Base-by-base conservation (phyloP, 2,113 vertebrate species). In the Diphyllodes magnificus region DNA sequence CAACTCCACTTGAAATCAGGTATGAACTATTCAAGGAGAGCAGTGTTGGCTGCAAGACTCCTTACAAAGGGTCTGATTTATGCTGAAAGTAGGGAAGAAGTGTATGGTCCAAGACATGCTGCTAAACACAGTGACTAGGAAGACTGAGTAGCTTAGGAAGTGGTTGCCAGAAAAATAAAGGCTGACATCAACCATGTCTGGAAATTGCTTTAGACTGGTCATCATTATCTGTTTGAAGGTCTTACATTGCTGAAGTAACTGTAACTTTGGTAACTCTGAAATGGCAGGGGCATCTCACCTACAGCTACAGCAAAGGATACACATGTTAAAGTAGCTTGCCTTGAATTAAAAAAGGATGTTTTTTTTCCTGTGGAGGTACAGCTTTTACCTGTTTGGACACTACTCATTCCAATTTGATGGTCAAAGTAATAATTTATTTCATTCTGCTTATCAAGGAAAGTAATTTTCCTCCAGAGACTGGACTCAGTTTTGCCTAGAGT, bases 1-100 rank as follows among this genome's bases (percentile, higher is more conserved):
- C 53, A 61, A 2, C 40, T 65, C 45, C 1, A 1, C 37, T 57
- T 60, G 37, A 73, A 92, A 45, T 33, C 13, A 12, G 31, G 17
- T 51, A 22, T 33, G 60, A 64, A 7, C 28, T 30, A 14, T 63
- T 86, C 39, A 31, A 10, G 66, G 20, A 53, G 27, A 53, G 16
- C 0, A 0, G 8, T 15, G 25, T 27, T 45, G 23, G 9, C 33
- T 11, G 7, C 13, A 39, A 28, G 7, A 30, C 33, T 65, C 33
- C 6, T 73, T 73, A 61, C n/a, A 56, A 37, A 57, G 61, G 50
- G 15, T 56, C 51, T 59, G 18, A 50, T 76, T 59, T 51, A 15
- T 60, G 37, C 53, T 49, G 54, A 35, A 72, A 63, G 17, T 19
- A 25, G n/a, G 40, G 56, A 53, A 85, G 60, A 53, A 60, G 9